Conservation (phyloP, 2,888 invertebrate genomes). For the Margaritifera margaritifera region DNA sequence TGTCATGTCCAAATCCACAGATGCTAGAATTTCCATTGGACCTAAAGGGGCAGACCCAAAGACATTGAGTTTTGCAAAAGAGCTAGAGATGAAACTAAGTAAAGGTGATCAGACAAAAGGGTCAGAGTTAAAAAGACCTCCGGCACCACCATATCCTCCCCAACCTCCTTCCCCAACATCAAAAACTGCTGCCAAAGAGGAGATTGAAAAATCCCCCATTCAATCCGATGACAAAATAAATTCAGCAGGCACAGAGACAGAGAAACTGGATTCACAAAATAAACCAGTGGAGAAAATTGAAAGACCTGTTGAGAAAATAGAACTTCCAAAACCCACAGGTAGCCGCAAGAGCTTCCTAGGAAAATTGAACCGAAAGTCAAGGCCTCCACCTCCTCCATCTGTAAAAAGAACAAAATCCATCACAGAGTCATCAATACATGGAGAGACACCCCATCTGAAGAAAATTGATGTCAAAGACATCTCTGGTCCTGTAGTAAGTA, state of each 20-base stretch:
- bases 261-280: conserved; percentile 10
- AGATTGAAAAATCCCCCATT: conserved; percentile 23
- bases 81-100: conserved; percentile 55
- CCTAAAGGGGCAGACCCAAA: conserved; percentile 23
- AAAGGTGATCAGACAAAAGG: conserved; percentile 23
- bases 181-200: conserved; percentile 7
- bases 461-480: conserved; percentile 63
- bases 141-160: conserved; percentile 38
- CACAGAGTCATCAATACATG: conserved; percentile 50
- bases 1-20: not conserved
- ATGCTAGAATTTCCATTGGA: conserved; percentile 3
- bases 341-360: conserved; percentile 62
- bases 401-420: conserved; percentile 64
- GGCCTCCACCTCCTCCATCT: conserved; percentile 52
- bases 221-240: conserved; percentile 19
- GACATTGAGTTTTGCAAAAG: conserved; percentile 52
- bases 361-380: conserved; percentile 55
- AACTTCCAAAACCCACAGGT: conserved; percentile 55
- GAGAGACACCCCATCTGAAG: conserved; percentile 48
- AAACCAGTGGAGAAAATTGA: conserved; percentile 13
- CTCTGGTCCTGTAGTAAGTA: conserved; percentile 65
- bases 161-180: conserved; percentile 22
- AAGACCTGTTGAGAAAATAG: conserved; percentile 56
- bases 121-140: conserved; percentile 19
- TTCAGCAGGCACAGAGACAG: conserved; percentile 18